Evolutionary conservation across 2,797 vertebrate species (phyloP), one percentile per base, ranked within the genome.

Genomic region (Serranus cabrilla): DNA sequence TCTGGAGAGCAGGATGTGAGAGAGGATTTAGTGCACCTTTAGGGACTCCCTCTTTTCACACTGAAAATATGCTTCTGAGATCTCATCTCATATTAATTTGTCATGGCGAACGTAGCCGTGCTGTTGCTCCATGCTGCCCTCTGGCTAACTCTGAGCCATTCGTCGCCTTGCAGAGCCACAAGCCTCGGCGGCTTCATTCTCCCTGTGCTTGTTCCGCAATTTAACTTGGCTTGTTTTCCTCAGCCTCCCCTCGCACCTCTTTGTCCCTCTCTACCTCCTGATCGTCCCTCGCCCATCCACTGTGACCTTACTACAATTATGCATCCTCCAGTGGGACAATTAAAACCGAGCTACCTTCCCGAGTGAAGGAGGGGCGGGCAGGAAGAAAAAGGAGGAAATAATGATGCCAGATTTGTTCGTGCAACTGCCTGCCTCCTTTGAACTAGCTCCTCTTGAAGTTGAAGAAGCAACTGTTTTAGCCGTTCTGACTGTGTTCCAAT

Each of bases 21-120:
- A 5, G 81, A 84, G 87, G 69, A 89, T 91, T 91, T 90, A 87
- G 78, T 78, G 80, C 65, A 87, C 89, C 90, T 91, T 90, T 18
- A 90, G 89, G 91, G 90, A 73, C 65, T 80, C 78, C 81, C 81
- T 82, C 77, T 63, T 62, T 79, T 78, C 84, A 76, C 57, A 65
- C 72, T 70, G 78, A 69, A 83, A 85, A 87, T 88, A 80, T 83
- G 86, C 84, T 85, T 76, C 79, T 67, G 85, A 87, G 83, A 88
- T 91, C 85, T 88, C 83, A 87, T 92, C 85, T 88, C 86, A 75
- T 88, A 85, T 92, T 93, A 76, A 93, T 93, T 91, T 87, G 81
- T 92, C 88, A 90, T 47, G 6, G 83, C 65, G 64, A 90, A 70
- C 45, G 57, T 58, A 23, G 70, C 57, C n/a, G 47, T 47, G 75